Percentiles rank a stretch among this genome's conserved stretches.
phyloP scores from a whole-genome alignment of 2,888 invertebrate species.

The Didymodactylos carnosus region DNA sequence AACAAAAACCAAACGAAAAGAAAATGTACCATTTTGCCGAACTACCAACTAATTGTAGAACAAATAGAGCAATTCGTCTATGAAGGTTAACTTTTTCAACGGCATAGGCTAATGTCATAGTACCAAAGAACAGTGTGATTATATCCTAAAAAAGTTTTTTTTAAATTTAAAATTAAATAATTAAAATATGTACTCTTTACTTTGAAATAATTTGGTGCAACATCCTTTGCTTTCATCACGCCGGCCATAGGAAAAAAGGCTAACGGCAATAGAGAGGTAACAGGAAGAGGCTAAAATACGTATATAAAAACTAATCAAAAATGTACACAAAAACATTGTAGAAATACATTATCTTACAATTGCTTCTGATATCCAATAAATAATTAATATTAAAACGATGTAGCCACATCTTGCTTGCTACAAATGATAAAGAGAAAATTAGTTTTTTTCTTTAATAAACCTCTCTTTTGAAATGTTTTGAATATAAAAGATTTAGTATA shows the following conservation, averaged over 20 bases:
- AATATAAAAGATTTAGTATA: too few species aligned
- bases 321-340: too few species aligned
- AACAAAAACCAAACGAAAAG: not conserved
- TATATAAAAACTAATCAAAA: too few species aligned
- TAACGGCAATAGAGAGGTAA: slow-evolving; percentile 27
- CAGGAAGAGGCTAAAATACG: slow-evolving; percentile 26
- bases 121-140: not conserved
- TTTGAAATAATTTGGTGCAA: slow-evolving; percentile 24
- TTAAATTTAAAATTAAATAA: not conserved
- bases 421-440: not conserved
- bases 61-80: not conserved
- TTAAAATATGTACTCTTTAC: slow-evolving; percentile 7
- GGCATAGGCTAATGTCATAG: not conserved
- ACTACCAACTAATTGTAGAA: not conserved
- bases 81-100: not conserved
- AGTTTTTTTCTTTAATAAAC: too few species aligned
- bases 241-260: slow-evolving; percentile 26
- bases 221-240: slow-evolving; percentile 21
- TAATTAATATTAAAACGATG: not conserved
- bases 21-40: not conserved
- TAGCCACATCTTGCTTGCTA: not conserved
- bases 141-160: not conserved
- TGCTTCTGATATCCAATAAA: not conserved
- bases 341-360: too few species aligned
- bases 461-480: too few species aligned